A percentile compares a stretch with the other conserved stretches of the same genome.
These are phyloP conservation scores for Prinia subflava DNA, from an alignment of 2,113 vertebrate species.

Conservation along the genomic window DNA sequence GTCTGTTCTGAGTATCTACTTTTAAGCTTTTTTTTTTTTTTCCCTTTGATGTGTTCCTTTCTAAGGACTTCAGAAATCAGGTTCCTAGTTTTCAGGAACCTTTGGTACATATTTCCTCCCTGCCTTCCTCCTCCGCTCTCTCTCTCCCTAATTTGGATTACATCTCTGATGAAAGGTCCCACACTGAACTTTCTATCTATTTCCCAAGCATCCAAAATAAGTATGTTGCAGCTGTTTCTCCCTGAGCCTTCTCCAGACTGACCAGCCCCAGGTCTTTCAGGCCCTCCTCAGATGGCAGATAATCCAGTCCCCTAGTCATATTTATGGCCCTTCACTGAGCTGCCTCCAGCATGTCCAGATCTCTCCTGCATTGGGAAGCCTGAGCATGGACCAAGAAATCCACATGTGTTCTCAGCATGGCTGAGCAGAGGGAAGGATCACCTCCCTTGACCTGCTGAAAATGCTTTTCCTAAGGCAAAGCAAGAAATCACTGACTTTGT, in stretches of 20 bases:
- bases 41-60: neutral
- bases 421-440: neutral
- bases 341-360: neutral
- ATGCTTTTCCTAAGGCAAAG: neutral
- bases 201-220: neutral
- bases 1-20: neutral
- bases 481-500: neutral
- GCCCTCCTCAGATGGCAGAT: neutral
- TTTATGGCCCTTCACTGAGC: neutral
- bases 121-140: no score
- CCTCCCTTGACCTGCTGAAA: neutral
- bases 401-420: neutral
- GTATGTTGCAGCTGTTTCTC: neutral
- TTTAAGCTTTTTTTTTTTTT: neutral
- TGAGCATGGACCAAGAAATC: neutral
- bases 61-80: neutral
- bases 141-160: neutral
- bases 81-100: rapidly evolving
- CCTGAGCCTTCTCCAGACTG: neutral
- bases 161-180: neutral
- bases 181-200: neutral
- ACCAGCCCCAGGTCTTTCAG: neutral
- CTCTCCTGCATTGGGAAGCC: neutral
- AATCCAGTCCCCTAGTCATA: neutral
- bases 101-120: neutral